Percentiles rank a stretch among this genome's conserved stretches.
phyloP scores from a whole-genome alignment of 2,888 invertebrate genomes.

The Mythimna impura region DNA sequence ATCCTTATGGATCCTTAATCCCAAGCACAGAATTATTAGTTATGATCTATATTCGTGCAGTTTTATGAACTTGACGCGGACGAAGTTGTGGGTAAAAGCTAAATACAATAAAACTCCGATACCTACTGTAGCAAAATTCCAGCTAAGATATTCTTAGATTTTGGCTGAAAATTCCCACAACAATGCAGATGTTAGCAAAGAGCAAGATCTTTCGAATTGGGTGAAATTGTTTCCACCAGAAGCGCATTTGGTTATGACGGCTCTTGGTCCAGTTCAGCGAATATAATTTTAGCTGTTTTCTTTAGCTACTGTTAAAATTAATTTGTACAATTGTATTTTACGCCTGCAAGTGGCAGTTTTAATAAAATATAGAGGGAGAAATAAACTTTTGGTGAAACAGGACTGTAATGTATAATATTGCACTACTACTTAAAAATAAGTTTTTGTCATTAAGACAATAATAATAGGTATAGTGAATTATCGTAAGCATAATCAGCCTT shows the following conservation, averaged over 20 bases:
- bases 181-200: conserved; percentile 32
- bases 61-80: too few relatives aligned
- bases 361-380: background rate
- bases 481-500: too few relatives aligned
- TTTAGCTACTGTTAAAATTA: conserved; percentile 45
- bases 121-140: background rate
- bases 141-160: conserved; percentile 3
- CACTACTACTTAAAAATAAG: too few relatives aligned
- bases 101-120: background rate
- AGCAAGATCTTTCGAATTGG: conserved; percentile 45
- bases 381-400: background rate
- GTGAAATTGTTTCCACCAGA: conserved; percentile 45
- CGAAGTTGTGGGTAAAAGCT: too few relatives aligned
- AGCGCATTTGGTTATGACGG: conserved; percentile 58
- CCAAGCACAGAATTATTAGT: too few relatives aligned
- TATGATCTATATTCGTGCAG: too few relatives aligned
- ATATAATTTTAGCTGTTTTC: conserved; percentile 48
- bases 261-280: conserved; percentile 47
- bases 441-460: too few relatives aligned
- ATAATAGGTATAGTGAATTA: too few relatives aligned
- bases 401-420: background rate
- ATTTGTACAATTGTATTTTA: conserved; percentile 37
- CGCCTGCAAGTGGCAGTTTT: conserved; percentile 30
- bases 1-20: too few relatives aligned
- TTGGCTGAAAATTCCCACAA: conserved; percentile 22